phyloP scores from a whole-genome alignment of 2,888 invertebrate genomes.

The Heliconius hortense region DNA sequence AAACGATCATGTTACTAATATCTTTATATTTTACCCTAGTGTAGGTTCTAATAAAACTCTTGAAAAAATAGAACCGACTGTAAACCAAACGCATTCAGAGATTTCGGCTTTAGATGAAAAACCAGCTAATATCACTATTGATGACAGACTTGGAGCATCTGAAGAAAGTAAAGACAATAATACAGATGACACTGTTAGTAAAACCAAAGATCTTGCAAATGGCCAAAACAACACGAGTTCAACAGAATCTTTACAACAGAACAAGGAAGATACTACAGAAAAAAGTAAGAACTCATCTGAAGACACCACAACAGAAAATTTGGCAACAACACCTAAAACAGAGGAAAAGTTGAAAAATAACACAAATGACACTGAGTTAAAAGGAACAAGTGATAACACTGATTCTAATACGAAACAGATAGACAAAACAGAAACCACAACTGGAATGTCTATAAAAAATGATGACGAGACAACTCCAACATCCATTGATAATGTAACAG shows the following conservation, averaged over 20 bases:
- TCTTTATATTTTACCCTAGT: slow-evolving; percentile 58
- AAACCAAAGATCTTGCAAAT: not conserved
- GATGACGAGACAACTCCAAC: not conserved
- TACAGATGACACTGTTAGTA: not conserved
- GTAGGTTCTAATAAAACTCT: slow-evolving; percentile 38
- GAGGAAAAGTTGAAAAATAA: not conserved
- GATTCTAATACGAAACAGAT: not conserved
- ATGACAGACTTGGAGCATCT: not conserved
- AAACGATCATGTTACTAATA: slow-evolving; percentile 60
- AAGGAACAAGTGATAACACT: not conserved
- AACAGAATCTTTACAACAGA: not conserved
- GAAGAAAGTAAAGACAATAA: not conserved
- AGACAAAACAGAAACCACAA: slow-evolving; percentile 1
- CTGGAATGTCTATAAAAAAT: not conserved
- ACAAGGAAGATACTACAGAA: not conserved
- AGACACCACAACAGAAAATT: not conserved
- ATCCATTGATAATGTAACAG: slow-evolving; percentile 2
- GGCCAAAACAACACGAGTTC: not conserved
- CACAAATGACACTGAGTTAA: not conserved
- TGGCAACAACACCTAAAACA: not conserved
- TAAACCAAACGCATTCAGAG: slow-evolving; percentile 7
- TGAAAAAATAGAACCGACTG: slow-evolving; percentile 14
- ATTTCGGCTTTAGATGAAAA: not conserved
- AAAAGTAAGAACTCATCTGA: not conserved
- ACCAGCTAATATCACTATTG: slow-evolving; percentile 17